Conservation (phyloP, 2,888 invertebrate species). For the Habroteleia sp. region DNA sequence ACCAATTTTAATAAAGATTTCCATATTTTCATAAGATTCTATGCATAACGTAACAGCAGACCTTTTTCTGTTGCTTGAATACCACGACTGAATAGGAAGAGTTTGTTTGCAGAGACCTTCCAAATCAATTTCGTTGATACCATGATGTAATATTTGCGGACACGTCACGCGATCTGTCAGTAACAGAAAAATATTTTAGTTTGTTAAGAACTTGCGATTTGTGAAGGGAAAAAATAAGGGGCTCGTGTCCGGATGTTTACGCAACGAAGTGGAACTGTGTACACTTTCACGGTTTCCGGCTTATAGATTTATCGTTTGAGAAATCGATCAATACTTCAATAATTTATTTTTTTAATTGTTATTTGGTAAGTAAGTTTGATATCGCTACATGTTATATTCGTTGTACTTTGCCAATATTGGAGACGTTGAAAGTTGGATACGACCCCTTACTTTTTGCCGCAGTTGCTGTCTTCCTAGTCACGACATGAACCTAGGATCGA, state of each 20-base stretch:
- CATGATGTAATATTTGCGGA: conserved; percentile 2
- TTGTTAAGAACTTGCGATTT: conserved; percentile 36
- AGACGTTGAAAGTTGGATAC: conserved; percentile 9
- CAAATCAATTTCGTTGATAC: conserved; percentile 8
- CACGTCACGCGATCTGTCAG: conserved; percentile 43
- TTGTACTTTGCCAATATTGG: neutral
- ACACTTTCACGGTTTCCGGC: conserved; percentile 60
- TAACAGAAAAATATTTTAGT: conserved; percentile 26
- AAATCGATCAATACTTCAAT: conserved; percentile 16
- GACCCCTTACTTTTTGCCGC: conserved; percentile 26
- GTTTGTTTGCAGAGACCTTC: no score
- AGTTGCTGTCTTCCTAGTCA: conserved; percentile 33
- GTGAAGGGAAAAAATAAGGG: conserved; percentile 46
- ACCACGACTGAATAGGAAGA: no score
- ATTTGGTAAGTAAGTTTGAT: no score
- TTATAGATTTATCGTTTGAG: conserved; percentile 38
- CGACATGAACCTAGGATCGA: conserved; percentile 18
- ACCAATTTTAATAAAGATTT: no score
- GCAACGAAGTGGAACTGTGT: conserved; percentile 41
- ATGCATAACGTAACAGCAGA: no score
- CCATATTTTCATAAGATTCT: no score
- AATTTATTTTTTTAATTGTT: neutral
- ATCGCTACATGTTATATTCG: no score
- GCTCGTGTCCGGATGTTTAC: conserved; percentile 61
- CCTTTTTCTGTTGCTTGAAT: no score